These are phyloP conservation scores for Shargacucullia verbasci DNA, from an alignment of 2,888 invertebrate genomes.

Conservation along the genomic window DNA sequence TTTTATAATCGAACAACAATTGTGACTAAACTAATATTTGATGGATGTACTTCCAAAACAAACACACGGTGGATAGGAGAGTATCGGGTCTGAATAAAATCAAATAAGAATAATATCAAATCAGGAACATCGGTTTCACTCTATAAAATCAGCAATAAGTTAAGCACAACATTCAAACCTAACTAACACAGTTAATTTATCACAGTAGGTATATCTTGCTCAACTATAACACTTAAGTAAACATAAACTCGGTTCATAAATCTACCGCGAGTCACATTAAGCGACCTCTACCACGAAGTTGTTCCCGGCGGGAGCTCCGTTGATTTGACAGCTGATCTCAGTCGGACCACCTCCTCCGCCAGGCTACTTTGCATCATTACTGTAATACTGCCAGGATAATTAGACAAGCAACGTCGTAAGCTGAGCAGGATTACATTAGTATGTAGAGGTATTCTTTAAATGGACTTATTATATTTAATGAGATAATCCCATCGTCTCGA, in stretches of 20 bases:
- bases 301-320: slow-evolving; percentile 29
- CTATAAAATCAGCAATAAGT: slow-evolving; percentile 15
- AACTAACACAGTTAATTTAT: slow-evolving; percentile 25
- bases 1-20: no score
- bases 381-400: slow-evolving; percentile 27
- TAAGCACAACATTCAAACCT: slow-evolving; percentile 1
- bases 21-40: no score
- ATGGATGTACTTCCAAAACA: no score
- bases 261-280: slow-evolving; percentile 43
- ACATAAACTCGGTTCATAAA: slow-evolving; percentile 43
- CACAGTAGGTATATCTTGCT: slow-evolving; percentile 12
- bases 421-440: not conserved
- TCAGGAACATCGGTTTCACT: not conserved
- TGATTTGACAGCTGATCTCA: slow-evolving; percentile 54
- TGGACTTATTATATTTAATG: no score
- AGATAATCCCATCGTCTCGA: no score
- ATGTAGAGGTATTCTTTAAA: not conserved
- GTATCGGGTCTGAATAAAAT: no score
- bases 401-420: slow-evolving; percentile 27
- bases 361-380: slow-evolving; percentile 35
- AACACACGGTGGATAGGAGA: no score
- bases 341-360: slow-evolving; percentile 19
- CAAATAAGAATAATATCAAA: no score
- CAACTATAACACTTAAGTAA: slow-evolving; percentile 28
- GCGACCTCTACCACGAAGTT: slow-evolving; percentile 23